Conservation (phyloP, 2,113 vertebrate species). For the Mirounga angustirostris region DNA sequence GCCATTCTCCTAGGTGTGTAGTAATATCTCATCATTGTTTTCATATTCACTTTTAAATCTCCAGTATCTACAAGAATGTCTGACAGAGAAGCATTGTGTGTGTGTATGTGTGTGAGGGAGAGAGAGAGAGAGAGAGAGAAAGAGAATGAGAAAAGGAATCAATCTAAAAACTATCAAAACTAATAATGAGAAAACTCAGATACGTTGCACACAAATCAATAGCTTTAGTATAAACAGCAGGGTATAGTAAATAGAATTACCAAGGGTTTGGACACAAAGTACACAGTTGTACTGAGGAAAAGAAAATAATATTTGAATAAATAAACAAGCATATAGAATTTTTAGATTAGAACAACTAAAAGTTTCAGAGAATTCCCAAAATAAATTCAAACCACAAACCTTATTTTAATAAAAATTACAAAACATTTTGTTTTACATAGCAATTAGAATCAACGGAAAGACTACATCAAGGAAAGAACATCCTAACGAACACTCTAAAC, state of each 20-base stretch:
- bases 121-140: neutral
- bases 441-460: neutral
- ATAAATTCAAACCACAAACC: neutral
- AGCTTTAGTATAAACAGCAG: neutral
- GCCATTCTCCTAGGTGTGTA: neutral
- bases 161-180: neutral
- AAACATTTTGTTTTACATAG: neutral
- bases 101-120: neutral
- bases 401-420: neutral
- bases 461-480: neutral
- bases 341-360: neutral
- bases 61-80: neutral
- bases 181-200: neutral
- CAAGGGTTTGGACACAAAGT: neutral
- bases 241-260: neutral
- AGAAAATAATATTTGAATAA: conserved; percentile 16
- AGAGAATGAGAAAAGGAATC: neutral
- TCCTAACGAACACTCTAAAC: neutral
- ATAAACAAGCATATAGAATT: neutral
- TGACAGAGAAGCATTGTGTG: neutral
- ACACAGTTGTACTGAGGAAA: neutral
- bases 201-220: neutral
- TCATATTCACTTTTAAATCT: neutral
- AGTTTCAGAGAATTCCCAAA: neutral
- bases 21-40: neutral